Evolutionary conservation across 2,113 vertebrate species (phyloP), one percentile per base, ranked within the genome.

Genomic region (Riparia riparia): DNA sequence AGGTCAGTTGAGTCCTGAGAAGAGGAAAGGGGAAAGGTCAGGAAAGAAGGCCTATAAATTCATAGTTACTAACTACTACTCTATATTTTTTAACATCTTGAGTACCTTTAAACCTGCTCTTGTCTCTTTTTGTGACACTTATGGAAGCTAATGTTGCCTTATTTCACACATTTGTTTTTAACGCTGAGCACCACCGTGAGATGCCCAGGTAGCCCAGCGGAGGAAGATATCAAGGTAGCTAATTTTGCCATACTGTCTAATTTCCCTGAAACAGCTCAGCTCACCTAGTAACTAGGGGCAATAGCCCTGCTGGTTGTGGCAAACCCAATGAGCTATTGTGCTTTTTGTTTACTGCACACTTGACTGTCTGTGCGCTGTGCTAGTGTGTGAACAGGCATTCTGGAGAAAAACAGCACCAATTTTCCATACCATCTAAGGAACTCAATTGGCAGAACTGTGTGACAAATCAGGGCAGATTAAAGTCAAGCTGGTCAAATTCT

Each of bases 381-480:
- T 83, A 29, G 82, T 68, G 76, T 56, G 82, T 2, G 11, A 93
- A 41, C n/a, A 70, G 2, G 2, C 28, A 1, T 60, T 80, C 88
- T 93, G 49, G 88, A 88, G 69, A 93, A 77, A 96, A 93, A 60
- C 76, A 61, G n/a, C 53, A 49, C 92, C 77, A 26, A 95, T 96
- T 96, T 93, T 97, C 93, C 86, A 89, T 95, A 90, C 82, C 90
- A 74, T 89, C 92, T 90, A 74, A 78, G 88, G 92, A 90, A 71
- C 65, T 90, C 93, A 95, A 53, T 44, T 94, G 96, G 64, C 85
- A 92, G 85, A 81, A 77, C 82, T 64, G 68, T 95, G 90, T 94
- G 92, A 97, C 93, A 96, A 96, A 96, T 96, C 95, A 95, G 71
- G 54, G 71, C 87, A 95, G 93, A 96, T 96, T 93, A 81, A 90